Base-by-base conservation (phyloP, 37 sponge, comb jelly and placozoan genomes). In the Chondrosia reniformis region DNA sequence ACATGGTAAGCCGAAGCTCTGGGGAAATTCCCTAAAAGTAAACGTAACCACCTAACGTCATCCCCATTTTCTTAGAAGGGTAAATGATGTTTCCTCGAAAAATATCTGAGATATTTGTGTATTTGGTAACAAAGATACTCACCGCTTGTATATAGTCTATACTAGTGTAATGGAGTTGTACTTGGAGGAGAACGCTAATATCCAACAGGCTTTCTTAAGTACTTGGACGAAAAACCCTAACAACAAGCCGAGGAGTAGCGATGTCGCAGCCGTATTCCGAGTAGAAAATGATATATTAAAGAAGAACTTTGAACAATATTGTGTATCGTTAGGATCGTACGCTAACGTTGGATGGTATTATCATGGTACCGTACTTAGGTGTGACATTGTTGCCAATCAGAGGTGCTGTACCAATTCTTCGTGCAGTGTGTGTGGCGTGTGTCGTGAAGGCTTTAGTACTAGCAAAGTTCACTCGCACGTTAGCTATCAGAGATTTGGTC, bases 401-500 rank as follows among this genome's bases (percentile, higher is more conserved):
- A 34, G 36, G 22, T 62, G 78, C 7, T 93, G 94, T 49, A 74
- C 21, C 33, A 46, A 77, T 36, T 0, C 44, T 0, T 55, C 49
- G 24, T 93, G 94, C 79, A 82, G 89, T 34, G 67, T 89, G 2
- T 93, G 94, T 74, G 84, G 90, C 8, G 83, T 93, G 37, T 78
- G 83, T 12, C 40, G 54, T 10, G 3, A 1, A 0, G 93, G 93
- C 17, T 81, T 93, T 46, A 64, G 76, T 10, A 72, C 66, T 40
- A 44, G 43, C 24, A 36, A 46, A 21, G 66, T 64, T 45, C 46
- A 46, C 8, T 32, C 46, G 2, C 46, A 65, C 49, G 46, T 45
- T 32, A 1, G 0, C 8, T 79, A 45, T 24, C 46, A 64, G n/a
- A 67, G 80, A 22, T 79, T 79, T 38, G 80, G 80, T 21, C 80